phyloP scores from a whole-genome alignment of 2,888 invertebrate species.

The Noctuana brunneofusca region DNA sequence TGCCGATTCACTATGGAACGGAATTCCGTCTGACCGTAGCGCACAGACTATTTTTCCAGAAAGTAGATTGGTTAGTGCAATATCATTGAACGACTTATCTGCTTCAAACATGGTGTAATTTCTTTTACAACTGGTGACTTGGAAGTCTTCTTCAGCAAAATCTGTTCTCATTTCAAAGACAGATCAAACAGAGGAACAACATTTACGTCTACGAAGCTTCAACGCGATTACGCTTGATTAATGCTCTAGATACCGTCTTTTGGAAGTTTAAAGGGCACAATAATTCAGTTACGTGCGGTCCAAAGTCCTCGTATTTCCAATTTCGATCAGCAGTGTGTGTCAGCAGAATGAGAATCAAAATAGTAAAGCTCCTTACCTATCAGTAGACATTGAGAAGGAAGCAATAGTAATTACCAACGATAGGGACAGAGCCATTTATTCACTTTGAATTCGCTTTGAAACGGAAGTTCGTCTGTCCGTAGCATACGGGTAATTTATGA shows the following conservation, averaged over 20 bases:
- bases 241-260: too few species aligned
- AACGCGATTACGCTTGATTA: too few species aligned
- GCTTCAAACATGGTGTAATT: background rate
- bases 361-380: background rate
- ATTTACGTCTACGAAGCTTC: too few species aligned
- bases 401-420: conserved; percentile 1
- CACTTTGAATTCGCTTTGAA: conserved; percentile 16
- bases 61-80: conserved; percentile 19
- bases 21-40: conserved; percentile 23
- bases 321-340: too few species aligned
- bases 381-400: background rate
- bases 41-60: conserved; percentile 18
- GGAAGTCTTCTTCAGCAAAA: too few species aligned
- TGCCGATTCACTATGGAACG: conserved; percentile 27
- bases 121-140: too few species aligned
- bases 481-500: conserved; percentile 23
- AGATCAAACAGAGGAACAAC: too few species aligned
- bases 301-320: too few species aligned
- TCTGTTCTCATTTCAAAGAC: too few species aligned
- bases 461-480: conserved; percentile 14
- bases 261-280: too few species aligned
- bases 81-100: conserved; percentile 1
- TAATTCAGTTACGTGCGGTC: too few species aligned
- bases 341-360: background rate
- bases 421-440: conserved; percentile 20